phyloP scores from a whole-genome alignment of 1,140 invertebrate species.

The Drosophila kepulauana region DNA sequence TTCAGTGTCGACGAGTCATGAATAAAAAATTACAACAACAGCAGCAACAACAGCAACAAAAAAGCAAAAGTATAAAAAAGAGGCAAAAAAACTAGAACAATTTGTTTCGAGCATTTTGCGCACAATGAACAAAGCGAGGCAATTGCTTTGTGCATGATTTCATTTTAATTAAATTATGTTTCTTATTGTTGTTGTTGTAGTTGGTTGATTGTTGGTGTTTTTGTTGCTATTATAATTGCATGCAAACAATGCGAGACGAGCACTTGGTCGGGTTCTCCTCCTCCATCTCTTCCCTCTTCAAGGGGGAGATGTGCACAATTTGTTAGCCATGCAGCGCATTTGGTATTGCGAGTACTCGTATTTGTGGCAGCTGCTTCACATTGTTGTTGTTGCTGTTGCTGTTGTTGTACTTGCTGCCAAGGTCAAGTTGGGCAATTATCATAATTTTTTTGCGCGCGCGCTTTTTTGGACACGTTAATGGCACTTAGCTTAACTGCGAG shows the following conservation, averaged over 20 bases:
- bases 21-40: slow-evolving; percentile 61
- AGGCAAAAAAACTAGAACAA: slow-evolving; percentile 76
- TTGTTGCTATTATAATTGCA: slow-evolving; percentile 73
- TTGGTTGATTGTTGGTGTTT: slow-evolving; percentile 16
- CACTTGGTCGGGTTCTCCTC: slow-evolving; percentile 12
- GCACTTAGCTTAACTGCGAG: slow-evolving; percentile 55
- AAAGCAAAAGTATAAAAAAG: slow-evolving; percentile 48
- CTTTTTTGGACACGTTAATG: slow-evolving; percentile 52
- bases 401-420: slow-evolving; percentile 63
- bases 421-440: slow-evolving; percentile 77
- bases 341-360: slow-evolving; percentile 54
- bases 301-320: slow-evolving; percentile 63
- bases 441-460: slow-evolving; percentile 61
- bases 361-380: slow-evolving; percentile 46
- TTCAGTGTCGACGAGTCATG: slow-evolving; percentile 79
- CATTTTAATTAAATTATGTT: slow-evolving; percentile 84
- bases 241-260: slow-evolving; percentile 57
- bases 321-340: slow-evolving; percentile 57
- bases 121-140: slow-evolving; percentile 80
- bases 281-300: background rate
- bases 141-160: slow-evolving; percentile 83
- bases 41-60: slow-evolving; percentile 22
- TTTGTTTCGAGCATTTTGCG: slow-evolving; percentile 66
- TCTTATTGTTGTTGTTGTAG: slow-evolving; percentile 41
- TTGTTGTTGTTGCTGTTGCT: slow-evolving; percentile 11